Base-by-base conservation (phyloP, 2,113 vertebrate species). In the Ophiodon elongatus region DNA sequence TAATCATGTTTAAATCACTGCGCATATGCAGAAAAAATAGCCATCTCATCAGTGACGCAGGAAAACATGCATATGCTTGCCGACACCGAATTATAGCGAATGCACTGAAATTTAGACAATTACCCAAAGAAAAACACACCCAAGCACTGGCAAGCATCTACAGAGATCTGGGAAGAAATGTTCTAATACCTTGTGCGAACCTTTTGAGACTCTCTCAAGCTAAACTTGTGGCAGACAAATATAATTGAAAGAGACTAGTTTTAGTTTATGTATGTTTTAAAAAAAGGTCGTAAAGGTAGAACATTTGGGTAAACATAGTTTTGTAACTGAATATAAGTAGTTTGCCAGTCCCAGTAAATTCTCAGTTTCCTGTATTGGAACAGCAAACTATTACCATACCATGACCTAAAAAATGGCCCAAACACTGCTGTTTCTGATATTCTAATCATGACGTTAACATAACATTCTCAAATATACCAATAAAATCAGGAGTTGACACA, bases 21-120 rank as follows among this genome's bases (percentile, higher is more conserved):
- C 4, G 19, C 71, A 77, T 79, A 82, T 72, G 64, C 27, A 83
- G 63, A 33, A 33, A 65, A 35, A 68, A 14, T 41, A 73, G 67
- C 45, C 64, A 72, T 73, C 39, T 72, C 31, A 79, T 4, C 59
- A 71, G 29, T 73, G 86, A 88, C 19, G 74, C 73, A 76, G 59
- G 45, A 78, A 86, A 92, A 88, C 91, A 84, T 88, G 90, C 87
- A 81, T 80, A 78, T 71, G 91, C 91, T 91, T 92, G 88, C 89
- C 57, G 64, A 72, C 74, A 63, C 70, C 25, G 79, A 91, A 83
- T 84, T 88, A 89, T 80, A 88, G 82, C 69, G 85, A 74, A 86
- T 76, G 67, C 29, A 77, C 78, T 80, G 83, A 89, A 85, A 86
- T 89, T 83, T 45, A 80, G 70, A 87, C 77, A 90, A 88, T 92